phyloP scores from a whole-genome alignment of 37 sponge, comb jelly and placozoan genomes.

The Theonella swinhoei region DNA sequence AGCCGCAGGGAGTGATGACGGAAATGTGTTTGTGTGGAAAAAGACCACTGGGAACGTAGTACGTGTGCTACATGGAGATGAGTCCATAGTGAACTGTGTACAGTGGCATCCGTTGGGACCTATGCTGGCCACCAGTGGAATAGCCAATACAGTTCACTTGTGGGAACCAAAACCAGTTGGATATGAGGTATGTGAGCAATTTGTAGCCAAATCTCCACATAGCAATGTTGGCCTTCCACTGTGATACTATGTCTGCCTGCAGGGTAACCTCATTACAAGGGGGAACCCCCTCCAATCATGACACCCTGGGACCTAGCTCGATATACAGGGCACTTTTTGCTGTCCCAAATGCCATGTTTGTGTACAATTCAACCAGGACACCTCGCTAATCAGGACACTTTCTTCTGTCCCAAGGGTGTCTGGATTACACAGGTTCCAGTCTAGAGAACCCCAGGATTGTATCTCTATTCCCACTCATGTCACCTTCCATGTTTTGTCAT shows the following conservation, averaged over 20 bases:
- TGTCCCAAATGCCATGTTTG: no score
- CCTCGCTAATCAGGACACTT: no score
- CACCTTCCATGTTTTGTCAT: no score
- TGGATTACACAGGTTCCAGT: no score
- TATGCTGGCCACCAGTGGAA: constrained; percentile 88
- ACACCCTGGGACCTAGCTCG: no score
- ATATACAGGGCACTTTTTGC: no score
- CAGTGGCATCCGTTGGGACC: constrained; percentile 81
- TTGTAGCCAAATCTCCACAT: neutral
- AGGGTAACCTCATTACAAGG: no score
- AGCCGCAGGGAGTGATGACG: constrained; percentile 96
- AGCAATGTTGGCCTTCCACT: neutral
- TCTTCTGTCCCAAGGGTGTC: no score
- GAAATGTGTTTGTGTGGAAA: constrained; percentile 92
- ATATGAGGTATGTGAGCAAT: neutral
- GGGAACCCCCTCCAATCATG: no score
- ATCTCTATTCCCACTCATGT: no score
- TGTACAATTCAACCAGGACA: no score
- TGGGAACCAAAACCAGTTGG: constrained; percentile 68
- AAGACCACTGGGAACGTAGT: constrained; percentile 71
- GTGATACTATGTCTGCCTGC: neutral
- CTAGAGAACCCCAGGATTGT: no score
- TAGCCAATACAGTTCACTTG: constrained; percentile 76
- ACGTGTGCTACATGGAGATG: constrained; percentile 74
- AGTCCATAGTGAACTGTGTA: constrained; percentile 86